Conservation (phyloP, 2,113 vertebrate genomes). For the Psettodes erumei region DNA sequence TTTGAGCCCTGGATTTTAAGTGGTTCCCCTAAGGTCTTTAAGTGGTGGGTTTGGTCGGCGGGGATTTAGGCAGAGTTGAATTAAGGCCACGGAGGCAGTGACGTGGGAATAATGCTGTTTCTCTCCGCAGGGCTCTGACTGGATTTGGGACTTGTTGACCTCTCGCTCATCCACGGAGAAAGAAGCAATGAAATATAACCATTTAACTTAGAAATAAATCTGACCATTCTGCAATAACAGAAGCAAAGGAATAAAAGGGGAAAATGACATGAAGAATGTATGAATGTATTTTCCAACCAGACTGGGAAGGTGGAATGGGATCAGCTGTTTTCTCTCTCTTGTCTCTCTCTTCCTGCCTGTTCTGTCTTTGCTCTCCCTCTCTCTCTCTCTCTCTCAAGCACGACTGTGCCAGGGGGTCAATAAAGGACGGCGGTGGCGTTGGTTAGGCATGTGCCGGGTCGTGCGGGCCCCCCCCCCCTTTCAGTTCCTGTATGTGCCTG, state of each 20-base stretch:
- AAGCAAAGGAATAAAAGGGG: slow-evolving; percentile 53
- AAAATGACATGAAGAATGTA: slow-evolving; percentile 79
- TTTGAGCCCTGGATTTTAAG: slow-evolving; percentile 25
- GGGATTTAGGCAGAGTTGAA: slow-evolving; percentile 35
- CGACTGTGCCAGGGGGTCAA: slow-evolving; percentile 37
- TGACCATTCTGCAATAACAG: slow-evolving; percentile 84
- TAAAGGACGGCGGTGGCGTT: slow-evolving; percentile 28
- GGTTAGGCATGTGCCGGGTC: slow-evolving; percentile 4
- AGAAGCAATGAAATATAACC: slow-evolving; percentile 77
- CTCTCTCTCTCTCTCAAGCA: slow-evolving; percentile 41
- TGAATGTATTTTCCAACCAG: slow-evolving; percentile 55
- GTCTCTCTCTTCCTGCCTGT: slow-evolving; percentile 56
- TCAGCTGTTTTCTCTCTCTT: slow-evolving; percentile 74
- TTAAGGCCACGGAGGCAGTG: slow-evolving; percentile 40
- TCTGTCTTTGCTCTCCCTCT: slow-evolving; percentile 33
- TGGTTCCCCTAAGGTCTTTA: slow-evolving; percentile 21
- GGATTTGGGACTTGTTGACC: slow-evolving; percentile 60
- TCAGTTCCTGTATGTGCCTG: slow-evolving; percentile 45
- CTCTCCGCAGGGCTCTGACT: slow-evolving; percentile 70
- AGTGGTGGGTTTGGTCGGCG: slow-evolving; percentile 10
- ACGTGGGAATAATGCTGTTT: slow-evolving; percentile 53
- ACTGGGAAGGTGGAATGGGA: slow-evolving; percentile 41
- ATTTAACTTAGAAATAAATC: slow-evolving; percentile 68
- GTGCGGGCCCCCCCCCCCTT: neutral
- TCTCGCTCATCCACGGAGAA: slow-evolving; percentile 72